Evolutionary conservation across 2,888 invertebrate genomes (phyloP).

Genomic region (Cephus nigrinus): DNA sequence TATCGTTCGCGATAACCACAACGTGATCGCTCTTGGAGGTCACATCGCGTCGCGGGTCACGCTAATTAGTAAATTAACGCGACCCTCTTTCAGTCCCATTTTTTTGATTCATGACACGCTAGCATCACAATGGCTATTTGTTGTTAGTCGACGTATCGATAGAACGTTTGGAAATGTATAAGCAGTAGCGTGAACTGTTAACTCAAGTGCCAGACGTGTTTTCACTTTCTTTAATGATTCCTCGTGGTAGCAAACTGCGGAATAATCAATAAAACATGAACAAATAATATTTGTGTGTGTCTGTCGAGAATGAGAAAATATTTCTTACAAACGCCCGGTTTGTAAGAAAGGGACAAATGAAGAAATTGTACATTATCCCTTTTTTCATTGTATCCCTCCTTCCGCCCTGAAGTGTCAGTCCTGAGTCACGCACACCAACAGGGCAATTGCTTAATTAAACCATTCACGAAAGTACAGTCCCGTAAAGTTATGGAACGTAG

Average conservation of each 20-base stretch:
- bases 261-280: background rate
- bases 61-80: conserved; percentile 27
- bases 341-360: background rate
- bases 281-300: background rate
- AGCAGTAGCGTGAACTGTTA: background rate
- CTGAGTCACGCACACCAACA: conserved; percentile 7
- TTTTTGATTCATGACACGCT: conserved; percentile 13
- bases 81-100: background rate
- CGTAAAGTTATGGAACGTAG: conserved; percentile 34
- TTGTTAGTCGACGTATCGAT: background rate
- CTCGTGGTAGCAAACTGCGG: background rate
- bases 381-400: background rate
- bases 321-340: background rate
- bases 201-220: background rate
- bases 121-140: conserved; percentile 8
- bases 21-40: background rate
- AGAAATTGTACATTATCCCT: background rate
- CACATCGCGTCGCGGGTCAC: conserved; percentile 17
- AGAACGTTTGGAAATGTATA: background rate
- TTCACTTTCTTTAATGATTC: background rate
- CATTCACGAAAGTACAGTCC: conserved; percentile 28
- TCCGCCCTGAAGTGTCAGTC: background rate
- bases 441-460: conserved; percentile 56
- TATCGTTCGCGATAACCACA: background rate
- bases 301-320: background rate